A percentile compares a stretch with the other conserved stretches of the same genome.
Evolutionary conservation across 2,113 vertebrate genomes (phyloP).

Genomic region (Saguinus midas): DNA sequence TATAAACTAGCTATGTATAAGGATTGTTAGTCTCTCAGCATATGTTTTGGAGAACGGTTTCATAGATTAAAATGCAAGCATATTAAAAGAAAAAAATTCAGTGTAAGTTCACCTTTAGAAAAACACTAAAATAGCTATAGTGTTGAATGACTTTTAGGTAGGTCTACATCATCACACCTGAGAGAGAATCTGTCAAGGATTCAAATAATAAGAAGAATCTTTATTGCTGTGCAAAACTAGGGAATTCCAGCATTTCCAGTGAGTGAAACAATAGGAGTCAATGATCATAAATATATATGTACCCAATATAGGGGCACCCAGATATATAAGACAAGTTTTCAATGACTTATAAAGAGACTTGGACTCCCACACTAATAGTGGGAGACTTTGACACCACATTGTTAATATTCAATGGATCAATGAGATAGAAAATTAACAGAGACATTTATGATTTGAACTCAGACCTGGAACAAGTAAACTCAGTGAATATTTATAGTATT

Average conservation of each 20-base stretch:
- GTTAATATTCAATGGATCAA: too few species aligned
- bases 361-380: too few species aligned
- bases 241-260: not conserved
- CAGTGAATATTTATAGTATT: too few species aligned
- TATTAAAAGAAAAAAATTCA: not conserved
- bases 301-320: too few species aligned
- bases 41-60: not conserved
- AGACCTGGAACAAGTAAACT: too few species aligned
- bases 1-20: not conserved
- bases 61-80: not conserved
- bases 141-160: not conserved
- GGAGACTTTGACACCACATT: too few species aligned
- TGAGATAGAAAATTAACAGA: too few species aligned
- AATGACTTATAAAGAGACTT: too few species aligned
- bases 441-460: too few species aligned
- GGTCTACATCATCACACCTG: not conserved
- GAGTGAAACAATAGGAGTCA: too few species aligned
- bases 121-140: not conserved
- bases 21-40: not conserved
- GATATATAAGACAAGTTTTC: too few species aligned
- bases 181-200: not conserved
- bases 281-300: too few species aligned
- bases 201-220: not conserved
- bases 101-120: not conserved
- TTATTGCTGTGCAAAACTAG: not conserved